Evolutionary conservation across 2,888 invertebrate species (phyloP), one percentile per base, ranked within the genome.

Genomic region (Theristus sp.): DNA sequence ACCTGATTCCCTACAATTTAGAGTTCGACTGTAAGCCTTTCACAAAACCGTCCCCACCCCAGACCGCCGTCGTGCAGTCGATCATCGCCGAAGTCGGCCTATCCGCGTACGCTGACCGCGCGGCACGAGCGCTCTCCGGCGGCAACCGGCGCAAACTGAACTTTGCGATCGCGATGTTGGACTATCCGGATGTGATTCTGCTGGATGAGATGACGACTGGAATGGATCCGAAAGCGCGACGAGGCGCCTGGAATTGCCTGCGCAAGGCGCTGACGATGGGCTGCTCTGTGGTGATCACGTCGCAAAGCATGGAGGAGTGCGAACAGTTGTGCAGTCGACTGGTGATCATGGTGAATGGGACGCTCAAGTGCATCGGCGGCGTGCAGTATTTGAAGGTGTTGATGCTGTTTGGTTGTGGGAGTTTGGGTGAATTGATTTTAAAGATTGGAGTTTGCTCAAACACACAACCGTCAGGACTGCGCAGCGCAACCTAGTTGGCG

Each of bases 121-220:
- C 22, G 22, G 46, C 47, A 22, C 2, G 26, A 1, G 17, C 31
- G 3, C 77, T 89, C 2, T 87, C 87, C 64, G 89, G 89, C 1
- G 88, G 88, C 0, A 87, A 88, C 74, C 87, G 87, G 73, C 78
- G 89, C 64, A 88, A 88, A 71, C 79, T 89, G 1, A 74, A 71
- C 57, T 84, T 88, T 53, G 87, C 85, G 31, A 85, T 88, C 64
- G 87, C 88, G 0, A 82, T 88, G 56, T 86, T 88, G 66, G 88
- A 88, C 0, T 85, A 87, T 75, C 87, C 88, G 1, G 87, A 87
- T 80, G 56, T 60, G 60, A 84, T 89, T 67, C 85, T 89, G 68
- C 78, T 89, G 60, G 88, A 89, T 73, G 89, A 89, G 75, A 56
- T 52, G 60, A 56, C 60, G 29, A 60, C 60, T 2, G 60, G 60